Evolutionary conservation across 2,888 invertebrate species (phyloP), one percentile per base, ranked within the genome.

Genomic region (Lithophane semibrunnea): DNA sequence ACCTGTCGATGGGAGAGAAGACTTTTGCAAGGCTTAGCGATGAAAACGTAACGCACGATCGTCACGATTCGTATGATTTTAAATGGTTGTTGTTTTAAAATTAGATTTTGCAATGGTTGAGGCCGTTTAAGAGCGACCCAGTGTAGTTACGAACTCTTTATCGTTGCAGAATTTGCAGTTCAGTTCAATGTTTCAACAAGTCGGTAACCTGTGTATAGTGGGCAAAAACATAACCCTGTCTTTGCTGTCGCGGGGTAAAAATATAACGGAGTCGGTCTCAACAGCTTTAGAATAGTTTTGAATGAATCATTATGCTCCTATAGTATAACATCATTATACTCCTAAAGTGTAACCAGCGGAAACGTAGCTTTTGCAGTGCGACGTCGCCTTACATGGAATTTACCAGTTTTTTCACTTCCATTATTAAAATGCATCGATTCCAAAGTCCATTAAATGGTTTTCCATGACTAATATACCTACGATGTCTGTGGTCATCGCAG

Each of bases 11-110:
- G 61, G 67, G 58, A 80, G 65, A 77, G 72, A 65, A 82, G 73
- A 75, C 69, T 90, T 84, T 88, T 85, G 83, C 78, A 89, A 88
- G 68, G 52, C 65, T 73, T 80, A 44, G 78, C 79, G 78, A 86
- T 77, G 85, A 69, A 87, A 88, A 85, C 78, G 80, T 87, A 87
- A 86, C 85, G 88, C 89, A 89, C 88, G 89, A 88, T 80, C 81
- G 82, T 90, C 88, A 91, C 90, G 90, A 90, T 84, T 88, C 75
- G 73, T 79, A 86, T 86, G 54, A 84, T 88, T 86, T 79, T 85
- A 83, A 86, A 86, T 82, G 75, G 82, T 80, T 84, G 79, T 86
- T 84, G 80, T 88, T 86, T 82, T 88, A 74, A 84, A 83, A 88
- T 81, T 75, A 66, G 72, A 44, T 86, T 88, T 86, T 76, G 84